Evolutionary conservation across 1,140 invertebrate genomes (phyloP).

Genomic region (Harpegnathos saltator): DNA sequence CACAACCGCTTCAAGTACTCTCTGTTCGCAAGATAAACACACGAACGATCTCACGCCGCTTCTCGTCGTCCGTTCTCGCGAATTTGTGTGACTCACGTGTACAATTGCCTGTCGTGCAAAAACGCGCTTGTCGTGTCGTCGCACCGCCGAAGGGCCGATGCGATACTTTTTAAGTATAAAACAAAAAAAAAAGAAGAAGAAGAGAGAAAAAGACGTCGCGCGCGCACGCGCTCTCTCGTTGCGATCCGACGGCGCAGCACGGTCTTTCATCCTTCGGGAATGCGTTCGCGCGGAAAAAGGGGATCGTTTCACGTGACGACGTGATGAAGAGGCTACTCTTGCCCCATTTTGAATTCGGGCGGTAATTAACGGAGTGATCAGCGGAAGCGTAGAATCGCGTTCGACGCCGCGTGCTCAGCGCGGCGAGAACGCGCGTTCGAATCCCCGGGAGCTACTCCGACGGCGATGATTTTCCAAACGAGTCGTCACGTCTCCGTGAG

Average conservation of each 20-base stretch:
- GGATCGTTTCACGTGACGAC: background rate
- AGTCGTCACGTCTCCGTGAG: too few relatives aligned
- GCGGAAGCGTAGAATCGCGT: too few relatives aligned
- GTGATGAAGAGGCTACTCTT: too few relatives aligned
- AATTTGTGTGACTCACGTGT: background rate
- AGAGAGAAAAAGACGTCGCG: background rate
- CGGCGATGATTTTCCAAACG: too few relatives aligned
- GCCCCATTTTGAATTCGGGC: too few relatives aligned
- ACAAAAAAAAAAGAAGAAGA: too few relatives aligned
- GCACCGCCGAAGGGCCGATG: background rate
- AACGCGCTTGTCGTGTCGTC: too few relatives aligned
- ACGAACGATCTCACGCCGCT: slow-evolving; percentile 45
- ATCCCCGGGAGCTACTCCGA: too few relatives aligned
- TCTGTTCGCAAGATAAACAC: slow-evolving; percentile 57
- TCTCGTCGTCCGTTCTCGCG: slow-evolving; percentile 44
- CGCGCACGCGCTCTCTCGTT: background rate
- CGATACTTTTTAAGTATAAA: too few relatives aligned
- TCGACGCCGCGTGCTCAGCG: too few relatives aligned
- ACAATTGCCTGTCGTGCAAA: slow-evolving; percentile 9
- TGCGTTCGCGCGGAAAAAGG: slow-evolving; percentile 11
- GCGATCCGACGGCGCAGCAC: background rate
- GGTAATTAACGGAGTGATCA: too few relatives aligned
- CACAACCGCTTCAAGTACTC: slow-evolving; percentile 54
- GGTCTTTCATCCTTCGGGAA: slow-evolving; percentile 39
- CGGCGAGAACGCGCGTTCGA: too few relatives aligned